Evolutionary conservation across 92 coral and sea anemone species (phyloP), one percentile per base, ranked within the genome.

Genomic region (Palythoa grandis): DNA sequence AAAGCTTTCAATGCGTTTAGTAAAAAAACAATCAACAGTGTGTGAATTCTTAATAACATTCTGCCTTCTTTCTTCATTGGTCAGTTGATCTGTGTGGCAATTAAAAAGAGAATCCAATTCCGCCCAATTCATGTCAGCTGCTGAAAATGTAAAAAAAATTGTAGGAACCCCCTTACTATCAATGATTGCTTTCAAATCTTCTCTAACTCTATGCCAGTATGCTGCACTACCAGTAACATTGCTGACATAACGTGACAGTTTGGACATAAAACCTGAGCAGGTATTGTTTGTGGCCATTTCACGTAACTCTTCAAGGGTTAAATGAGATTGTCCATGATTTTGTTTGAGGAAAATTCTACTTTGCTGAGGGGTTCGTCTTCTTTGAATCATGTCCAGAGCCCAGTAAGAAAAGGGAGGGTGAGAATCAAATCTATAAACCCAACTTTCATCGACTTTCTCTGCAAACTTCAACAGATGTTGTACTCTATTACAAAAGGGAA

Each of bases 391-490:
- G n/a, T n/a, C n/a, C n/a, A n/a, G n/a, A n/a, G n/a, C n/a, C n/a
- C n/a, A 79, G 9, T 70, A 79, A 29, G 72, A 58, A 70, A 61
- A 61, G 1, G 19, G 20, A 2, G 69, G 69, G 69, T 61, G 69
- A 61, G 22, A 16, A 61, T 17, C 84, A 79, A 79, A 79, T 79
- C 84, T 79, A 79, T 79, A 79, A 53, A 79, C 11, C 84, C 71
- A 79, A 61, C 69, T 61, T 16, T n/a, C 71, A 58, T n/a, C n/a
- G n/a, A n/a, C n/a, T n/a, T n/a, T n/a, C n/a, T 54, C 84, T 25
- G 84, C 84, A 79, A 79, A 79, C 24, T 56, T 79, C 69, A 79
- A 29, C 47, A 79, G 84, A 79, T 79, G 84, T 79, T 79, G 67
- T 79, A 79, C 24, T 79, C 47, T 79, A 24, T 57, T 56, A 57